Conservation (phyloP, 2,113 vertebrate genomes). For the Lophius piscatorius region DNA sequence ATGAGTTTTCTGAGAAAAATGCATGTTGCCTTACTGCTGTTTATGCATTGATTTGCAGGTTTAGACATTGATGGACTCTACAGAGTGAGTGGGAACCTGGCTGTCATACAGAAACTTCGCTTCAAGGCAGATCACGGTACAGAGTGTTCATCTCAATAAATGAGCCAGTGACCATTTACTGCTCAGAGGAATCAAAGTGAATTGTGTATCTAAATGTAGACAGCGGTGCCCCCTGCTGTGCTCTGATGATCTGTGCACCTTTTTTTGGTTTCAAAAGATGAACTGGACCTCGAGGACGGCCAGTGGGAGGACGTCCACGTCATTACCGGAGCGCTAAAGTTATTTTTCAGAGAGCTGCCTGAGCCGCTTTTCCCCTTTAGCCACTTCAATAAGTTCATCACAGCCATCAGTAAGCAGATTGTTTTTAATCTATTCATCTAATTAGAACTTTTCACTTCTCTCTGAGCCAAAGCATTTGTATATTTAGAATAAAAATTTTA, state of each 20-base stretch:
- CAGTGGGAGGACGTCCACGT: conserved; percentile 95
- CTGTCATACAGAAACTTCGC: conserved; percentile 93
- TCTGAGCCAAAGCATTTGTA: too few relatives aligned
- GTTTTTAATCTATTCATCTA: too few relatives aligned
- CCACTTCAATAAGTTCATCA: conserved; percentile 88
- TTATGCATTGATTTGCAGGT: conserved; percentile 69
- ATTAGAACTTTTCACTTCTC: too few relatives aligned
- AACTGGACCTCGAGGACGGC: conserved; percentile 89
- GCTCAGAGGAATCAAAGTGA: too few relatives aligned
- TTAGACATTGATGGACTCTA: conserved; percentile 93
- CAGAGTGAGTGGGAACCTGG: conserved; percentile 93
- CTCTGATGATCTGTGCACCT: neutral
- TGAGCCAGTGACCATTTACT: too few relatives aligned
- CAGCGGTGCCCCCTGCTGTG: conserved; percentile 50
- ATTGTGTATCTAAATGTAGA: neutral
- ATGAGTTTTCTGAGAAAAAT: too few relatives aligned
- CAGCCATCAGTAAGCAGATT: conserved; percentile 77
- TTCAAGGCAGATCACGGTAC: conserved; percentile 93
- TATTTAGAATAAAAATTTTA: too few relatives aligned
- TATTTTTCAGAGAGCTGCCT: conserved; percentile 91
- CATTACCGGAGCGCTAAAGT: conserved; percentile 91
- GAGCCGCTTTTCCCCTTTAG: conserved; percentile 91
- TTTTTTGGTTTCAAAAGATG: conserved; percentile 80
- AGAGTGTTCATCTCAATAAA: too few relatives aligned
- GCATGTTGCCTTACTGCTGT: neutral